Evolutionary conservation across 2,113 vertebrate species (phyloP).

Genomic region (Paradoxurus hermaphroditus): DNA sequence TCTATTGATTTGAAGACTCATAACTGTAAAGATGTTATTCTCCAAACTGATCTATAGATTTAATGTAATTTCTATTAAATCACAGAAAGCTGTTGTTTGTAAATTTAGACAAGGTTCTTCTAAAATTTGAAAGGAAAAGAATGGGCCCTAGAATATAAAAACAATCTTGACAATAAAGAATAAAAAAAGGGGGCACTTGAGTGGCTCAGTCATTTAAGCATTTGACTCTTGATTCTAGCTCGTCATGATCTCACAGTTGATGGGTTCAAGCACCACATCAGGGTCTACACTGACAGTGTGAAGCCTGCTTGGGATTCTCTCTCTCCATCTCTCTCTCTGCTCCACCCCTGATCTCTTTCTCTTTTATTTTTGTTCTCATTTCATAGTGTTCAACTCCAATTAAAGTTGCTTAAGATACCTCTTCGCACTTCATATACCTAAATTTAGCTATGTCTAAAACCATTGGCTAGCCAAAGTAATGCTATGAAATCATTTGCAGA

Average conservation of each 20-base stretch:
- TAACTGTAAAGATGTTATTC: neutral
- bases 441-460: constrained; percentile 93
- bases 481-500: constrained; percentile 86
- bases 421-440: constrained; percentile 96
- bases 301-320: no score
- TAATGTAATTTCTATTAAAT: neutral
- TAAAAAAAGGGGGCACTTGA: neutral
- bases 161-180: neutral
- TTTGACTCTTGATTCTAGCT: no score
- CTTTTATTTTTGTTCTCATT: constrained; percentile 85
- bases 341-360: no score
- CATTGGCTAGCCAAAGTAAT: constrained; percentile 93
- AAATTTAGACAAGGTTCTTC: neutral
- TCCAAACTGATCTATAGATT: neutral
- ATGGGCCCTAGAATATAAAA: neutral
- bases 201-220: no score
- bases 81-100: neutral
- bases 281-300: no score
- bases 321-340: no score
- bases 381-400: constrained; percentile 87
- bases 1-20: neutral
- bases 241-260: no score
- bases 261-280: no score
- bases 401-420: constrained; percentile 87
- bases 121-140: neutral